phyloP scores from a whole-genome alignment of 1,140 invertebrate species.

The Bombus fervidus region DNA sequence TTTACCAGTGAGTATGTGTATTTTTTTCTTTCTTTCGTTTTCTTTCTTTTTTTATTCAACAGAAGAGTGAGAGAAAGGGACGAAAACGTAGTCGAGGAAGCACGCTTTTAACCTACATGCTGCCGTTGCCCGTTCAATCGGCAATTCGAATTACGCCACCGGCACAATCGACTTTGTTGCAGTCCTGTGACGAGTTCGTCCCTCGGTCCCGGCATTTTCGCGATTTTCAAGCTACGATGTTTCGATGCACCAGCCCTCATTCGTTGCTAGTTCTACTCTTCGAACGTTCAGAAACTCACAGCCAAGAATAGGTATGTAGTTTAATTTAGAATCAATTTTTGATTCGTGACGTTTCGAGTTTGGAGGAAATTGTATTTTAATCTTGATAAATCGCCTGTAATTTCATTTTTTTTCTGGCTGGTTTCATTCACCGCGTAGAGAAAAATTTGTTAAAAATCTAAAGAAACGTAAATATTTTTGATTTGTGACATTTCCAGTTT shows the following conservation, averaged over 20 bases:
- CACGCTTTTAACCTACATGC: constrained; percentile 6
- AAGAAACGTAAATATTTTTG: not conserved
- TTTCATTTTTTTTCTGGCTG: not conserved
- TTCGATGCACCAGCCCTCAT: not conserved
- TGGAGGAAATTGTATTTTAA: not conserved
- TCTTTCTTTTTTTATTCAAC: no score
- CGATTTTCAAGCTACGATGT: not conserved
- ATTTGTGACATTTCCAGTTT: not conserved
- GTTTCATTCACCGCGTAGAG: no score
- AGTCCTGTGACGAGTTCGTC: constrained; percentile 1
- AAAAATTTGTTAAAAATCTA: not conserved
- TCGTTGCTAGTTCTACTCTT: not conserved
- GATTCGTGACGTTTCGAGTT: not conserved
- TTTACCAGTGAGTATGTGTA: not conserved
- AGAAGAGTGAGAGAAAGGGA: no score
- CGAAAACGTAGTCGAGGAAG: not conserved
- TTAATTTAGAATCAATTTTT: not conserved
- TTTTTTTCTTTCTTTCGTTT: not conserved
- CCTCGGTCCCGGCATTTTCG: not conserved
- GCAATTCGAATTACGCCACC: constrained; percentile 32
- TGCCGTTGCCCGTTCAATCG: constrained; percentile 24
- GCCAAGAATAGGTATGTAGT: not conserved
- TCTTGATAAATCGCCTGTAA: not conserved
- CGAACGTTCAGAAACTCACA: not conserved
- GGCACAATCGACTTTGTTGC: constrained; percentile 41